Percentiles rank a stretch among this genome's conserved stretches.
phyloP scores from a whole-genome alignment of 2,113 vertebrate species.

The Cyprinodon variegatus region DNA sequence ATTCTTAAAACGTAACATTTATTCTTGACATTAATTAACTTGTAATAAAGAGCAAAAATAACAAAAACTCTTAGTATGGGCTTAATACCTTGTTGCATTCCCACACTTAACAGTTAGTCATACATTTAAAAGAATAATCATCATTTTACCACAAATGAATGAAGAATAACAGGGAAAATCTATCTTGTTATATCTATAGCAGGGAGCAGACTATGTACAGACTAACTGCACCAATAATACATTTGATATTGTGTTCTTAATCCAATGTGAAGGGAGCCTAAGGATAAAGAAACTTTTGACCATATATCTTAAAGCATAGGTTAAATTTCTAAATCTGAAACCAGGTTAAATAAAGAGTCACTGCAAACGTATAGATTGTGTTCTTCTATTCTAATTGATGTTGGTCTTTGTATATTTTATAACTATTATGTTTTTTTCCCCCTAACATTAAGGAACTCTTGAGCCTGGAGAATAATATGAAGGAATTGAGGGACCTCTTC shows the following conservation, averaged over 20 bases:
- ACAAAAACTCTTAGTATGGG: no score
- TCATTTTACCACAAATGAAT: no score
- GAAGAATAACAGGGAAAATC: no score
- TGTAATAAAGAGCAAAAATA: no score
- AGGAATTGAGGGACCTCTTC: constrained; percentile 90
- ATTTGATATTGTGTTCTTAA: background rate
- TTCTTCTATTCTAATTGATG: constrained; percentile 6
- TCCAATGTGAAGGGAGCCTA: background rate
- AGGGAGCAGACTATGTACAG: no score
- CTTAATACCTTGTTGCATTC: no score
- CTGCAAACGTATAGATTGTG: background rate
- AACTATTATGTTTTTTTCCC: constrained; percentile 11
- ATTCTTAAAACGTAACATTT: no score
- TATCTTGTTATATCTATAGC: no score
- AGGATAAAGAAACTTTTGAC: background rate
- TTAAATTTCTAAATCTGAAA: background rate
- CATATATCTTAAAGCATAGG: background rate
- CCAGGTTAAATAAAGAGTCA: background rate
- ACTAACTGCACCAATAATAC: no score
- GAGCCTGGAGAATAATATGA: constrained; percentile 91
- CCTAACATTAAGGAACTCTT: constrained; percentile 80
- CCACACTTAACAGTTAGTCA: no score
- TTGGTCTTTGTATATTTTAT: background rate
- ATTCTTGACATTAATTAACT: no score
- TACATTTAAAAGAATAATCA: no score